These are phyloP conservation scores for Limenitis camilla DNA, from an alignment of 2,888 invertebrate species.

Conservation along the genomic window DNA sequence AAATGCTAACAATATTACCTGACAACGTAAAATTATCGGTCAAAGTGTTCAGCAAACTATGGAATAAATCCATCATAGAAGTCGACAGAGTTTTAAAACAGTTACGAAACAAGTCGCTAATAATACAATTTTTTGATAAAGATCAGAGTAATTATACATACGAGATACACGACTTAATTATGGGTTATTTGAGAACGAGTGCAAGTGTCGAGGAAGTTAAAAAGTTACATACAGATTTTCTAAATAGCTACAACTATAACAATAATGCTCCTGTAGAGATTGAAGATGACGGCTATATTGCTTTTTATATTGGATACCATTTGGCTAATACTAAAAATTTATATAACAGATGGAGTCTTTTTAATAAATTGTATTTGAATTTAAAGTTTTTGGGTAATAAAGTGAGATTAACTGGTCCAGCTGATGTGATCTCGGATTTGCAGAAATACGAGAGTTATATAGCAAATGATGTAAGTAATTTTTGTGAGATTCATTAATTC, in stretches of 20 bases:
- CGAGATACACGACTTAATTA: constrained; percentile 80
- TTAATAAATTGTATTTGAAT: constrained; percentile 77
- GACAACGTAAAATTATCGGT: constrained; percentile 80
- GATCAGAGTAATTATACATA: constrained; percentile 77
- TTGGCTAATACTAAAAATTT: constrained; percentile 69
- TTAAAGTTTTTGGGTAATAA: constrained; percentile 82
- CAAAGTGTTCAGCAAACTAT: constrained; percentile 64
- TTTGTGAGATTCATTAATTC: not conserved
- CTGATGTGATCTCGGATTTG: constrained; percentile 80
- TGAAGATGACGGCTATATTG: constrained; percentile 82
- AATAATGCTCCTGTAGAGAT: constrained; percentile 72
- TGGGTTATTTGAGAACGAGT: constrained; percentile 75
- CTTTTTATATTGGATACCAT: constrained; percentile 82
- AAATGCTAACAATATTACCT: constrained; percentile 78
- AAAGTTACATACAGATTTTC: constrained; percentile 72
- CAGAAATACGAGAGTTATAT: constrained; percentile 77
- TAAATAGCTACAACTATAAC: constrained; percentile 73
- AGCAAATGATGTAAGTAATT: constrained; percentile 60
- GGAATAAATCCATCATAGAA: constrained; percentile 52
- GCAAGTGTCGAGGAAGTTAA: constrained; percentile 53
- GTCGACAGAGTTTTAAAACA: constrained; percentile 78
- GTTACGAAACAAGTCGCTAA: constrained; percentile 79
- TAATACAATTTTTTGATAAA: constrained; percentile 76
- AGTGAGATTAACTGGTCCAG: constrained; percentile 78
- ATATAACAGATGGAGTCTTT: constrained; percentile 64